A percentile compares a stretch with the other conserved stretches of the same genome.
Evolutionary conservation across 2,888 invertebrate genomes (phyloP).

Genomic region (Cerceris ruficornis): DNA sequence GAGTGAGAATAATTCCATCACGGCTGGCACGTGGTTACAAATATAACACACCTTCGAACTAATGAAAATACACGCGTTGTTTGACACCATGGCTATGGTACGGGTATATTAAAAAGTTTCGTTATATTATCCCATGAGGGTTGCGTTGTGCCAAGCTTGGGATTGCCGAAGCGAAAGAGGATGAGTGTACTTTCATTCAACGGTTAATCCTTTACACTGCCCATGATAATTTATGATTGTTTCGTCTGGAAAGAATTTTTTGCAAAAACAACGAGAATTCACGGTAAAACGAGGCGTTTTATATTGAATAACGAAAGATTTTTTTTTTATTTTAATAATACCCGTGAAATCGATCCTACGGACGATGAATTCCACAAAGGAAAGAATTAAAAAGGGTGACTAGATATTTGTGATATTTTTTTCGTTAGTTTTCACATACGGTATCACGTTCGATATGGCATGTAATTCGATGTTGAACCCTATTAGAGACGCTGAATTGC

Average conservation of each 20-base stretch:
- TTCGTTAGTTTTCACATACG: neutral
- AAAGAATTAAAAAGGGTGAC: too few species aligned
- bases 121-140: constrained; percentile 29
- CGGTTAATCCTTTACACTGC: neutral
- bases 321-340: too few species aligned
- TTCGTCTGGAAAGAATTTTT: neutral
- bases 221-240: constrained; percentile 12
- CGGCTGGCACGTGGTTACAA: too few species aligned
- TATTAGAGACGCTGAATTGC: neutral
- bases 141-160: neutral
- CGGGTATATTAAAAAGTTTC: constrained; percentile 46
- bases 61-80: neutral
- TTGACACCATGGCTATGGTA: neutral
- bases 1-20: too few species aligned
- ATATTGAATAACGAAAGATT: too few species aligned
- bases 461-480: constrained; percentile 3
- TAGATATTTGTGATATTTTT: neutral
- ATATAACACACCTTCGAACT: neutral
- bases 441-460: neutral
- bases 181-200: constrained; percentile 5
- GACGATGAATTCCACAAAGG: too few species aligned
- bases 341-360: too few species aligned
- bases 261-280: too few species aligned
- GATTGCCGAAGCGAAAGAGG: neutral
- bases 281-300: too few species aligned